phyloP scores from a whole-genome alignment of 2,113 vertebrate species.

The Phrynocephalus versicolor region DNA sequence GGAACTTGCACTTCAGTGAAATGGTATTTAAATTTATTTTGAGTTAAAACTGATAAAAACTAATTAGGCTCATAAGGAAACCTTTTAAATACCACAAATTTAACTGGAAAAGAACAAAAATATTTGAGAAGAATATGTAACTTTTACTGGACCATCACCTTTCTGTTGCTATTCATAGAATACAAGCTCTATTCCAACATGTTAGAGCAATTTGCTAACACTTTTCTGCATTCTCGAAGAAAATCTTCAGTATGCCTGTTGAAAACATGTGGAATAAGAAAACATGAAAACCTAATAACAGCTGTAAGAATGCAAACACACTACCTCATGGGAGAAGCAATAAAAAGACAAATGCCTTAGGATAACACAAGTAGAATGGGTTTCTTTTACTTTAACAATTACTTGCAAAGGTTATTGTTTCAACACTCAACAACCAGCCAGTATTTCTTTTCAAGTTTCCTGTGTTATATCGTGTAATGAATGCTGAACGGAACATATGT shows the following conservation, averaged over 20 bases:
- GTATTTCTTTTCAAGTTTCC: constrained; percentile 13
- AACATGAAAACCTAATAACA: not conserved
- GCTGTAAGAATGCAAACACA: constrained; percentile 1
- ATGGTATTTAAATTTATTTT: not conserved
- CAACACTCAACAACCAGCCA: constrained; percentile 39
- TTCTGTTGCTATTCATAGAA: not conserved
- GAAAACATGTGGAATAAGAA: constrained; percentile 20
- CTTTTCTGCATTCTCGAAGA: not conserved
- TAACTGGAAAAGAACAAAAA: not conserved
- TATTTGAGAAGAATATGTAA: not conserved
- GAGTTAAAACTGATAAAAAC: not conserved
- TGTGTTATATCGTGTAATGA: constrained; percentile 20
- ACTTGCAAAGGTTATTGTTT: constrained; percentile 26
- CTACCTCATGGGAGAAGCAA: not conserved
- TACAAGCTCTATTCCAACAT: constrained; percentile 3
- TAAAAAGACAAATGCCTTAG: not conserved
- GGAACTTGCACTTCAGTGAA: not conserved
- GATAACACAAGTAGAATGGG: constrained; percentile 12
- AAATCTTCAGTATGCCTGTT: constrained; percentile 28
- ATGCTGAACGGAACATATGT: no score
- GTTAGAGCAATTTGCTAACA: not conserved
- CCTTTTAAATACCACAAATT: not conserved
- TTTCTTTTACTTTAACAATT: constrained; percentile 33
- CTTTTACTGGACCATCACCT: not conserved
- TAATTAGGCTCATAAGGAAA: not conserved